Evolutionary conservation across 2,888 invertebrate species (phyloP).

Genomic region (Tenthredo livida): DNA sequence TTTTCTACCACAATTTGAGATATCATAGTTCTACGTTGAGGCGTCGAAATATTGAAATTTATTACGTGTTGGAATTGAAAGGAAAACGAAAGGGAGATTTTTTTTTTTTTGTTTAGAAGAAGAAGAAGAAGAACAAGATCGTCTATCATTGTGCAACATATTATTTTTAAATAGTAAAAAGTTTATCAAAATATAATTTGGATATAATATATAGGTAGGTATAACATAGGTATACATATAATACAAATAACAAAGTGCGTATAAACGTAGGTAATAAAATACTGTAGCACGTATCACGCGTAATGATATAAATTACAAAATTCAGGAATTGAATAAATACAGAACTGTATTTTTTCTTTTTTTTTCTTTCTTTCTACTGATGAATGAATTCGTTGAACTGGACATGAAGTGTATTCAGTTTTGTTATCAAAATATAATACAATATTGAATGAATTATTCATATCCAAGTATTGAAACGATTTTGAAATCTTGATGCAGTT

Average conservation of each 20-base stretch:
- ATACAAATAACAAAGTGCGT: neutral
- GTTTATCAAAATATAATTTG: constrained; percentile 8
- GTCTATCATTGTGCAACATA: neutral
- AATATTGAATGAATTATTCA: neutral
- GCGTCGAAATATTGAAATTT: constrained; percentile 1
- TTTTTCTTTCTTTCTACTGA: neutral
- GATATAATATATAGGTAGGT: neutral
- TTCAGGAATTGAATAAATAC: neutral
- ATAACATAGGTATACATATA: neutral
- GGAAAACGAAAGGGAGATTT: neutral
- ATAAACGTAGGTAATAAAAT: neutral
- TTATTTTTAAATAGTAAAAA: constrained; percentile 8
- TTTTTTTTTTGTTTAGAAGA: neutral
- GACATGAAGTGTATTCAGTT: neutral
- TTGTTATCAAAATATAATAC: neutral
- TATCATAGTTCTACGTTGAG: too few species aligned
- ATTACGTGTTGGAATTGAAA: neutral
- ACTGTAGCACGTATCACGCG: neutral
- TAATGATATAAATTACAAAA: neutral
- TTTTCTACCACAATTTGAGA: too few species aligned
- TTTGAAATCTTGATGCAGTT: neutral
- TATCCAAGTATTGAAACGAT: neutral
- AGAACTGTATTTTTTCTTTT: neutral
- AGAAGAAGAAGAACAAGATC: neutral
- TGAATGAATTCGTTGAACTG: neutral